A percentile compares a stretch with the other conserved stretches of the same genome.
phyloP scores from a whole-genome alignment of 2,113 vertebrate genomes.

The Ahaetulla prasina region DNA sequence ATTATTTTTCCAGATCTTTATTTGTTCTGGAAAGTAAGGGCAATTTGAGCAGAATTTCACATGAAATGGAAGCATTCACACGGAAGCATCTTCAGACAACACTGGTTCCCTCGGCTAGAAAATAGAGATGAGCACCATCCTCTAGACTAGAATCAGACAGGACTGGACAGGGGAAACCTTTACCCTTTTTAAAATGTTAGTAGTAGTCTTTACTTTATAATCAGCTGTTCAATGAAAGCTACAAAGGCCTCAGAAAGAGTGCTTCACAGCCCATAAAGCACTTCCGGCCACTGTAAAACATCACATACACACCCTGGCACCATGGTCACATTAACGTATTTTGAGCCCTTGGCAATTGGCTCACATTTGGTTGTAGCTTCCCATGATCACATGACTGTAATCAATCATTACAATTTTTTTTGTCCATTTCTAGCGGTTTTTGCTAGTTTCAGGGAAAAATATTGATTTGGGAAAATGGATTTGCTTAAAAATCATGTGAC shows the following conservation, averaged over 20 bases:
- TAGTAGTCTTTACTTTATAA: not conserved
- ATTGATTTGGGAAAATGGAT: not conserved
- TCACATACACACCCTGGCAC: not conserved
- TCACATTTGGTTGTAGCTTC: not conserved
- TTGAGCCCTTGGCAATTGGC: not conserved
- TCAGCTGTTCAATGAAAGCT: not conserved
- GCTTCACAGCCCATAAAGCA: not conserved
- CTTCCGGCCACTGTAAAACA: not conserved
- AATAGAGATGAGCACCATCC: not conserved
- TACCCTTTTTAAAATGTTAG: not conserved
- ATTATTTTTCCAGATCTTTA: not conserved
- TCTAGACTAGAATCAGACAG: not conserved
- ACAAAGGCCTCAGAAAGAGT: not conserved
- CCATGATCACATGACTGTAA: not conserved
- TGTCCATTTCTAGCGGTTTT: not conserved
- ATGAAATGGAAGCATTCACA: not conserved
- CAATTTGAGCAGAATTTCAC: not conserved
- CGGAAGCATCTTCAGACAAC: not conserved
- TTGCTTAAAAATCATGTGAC: not conserved
- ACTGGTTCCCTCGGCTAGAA: not conserved
- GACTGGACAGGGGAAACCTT: not conserved
- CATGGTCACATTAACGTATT: not conserved
- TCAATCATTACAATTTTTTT: not conserved
- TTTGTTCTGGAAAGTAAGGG: not conserved
- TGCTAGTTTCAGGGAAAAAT: not conserved